Base-by-base conservation (phyloP, 2,113 vertebrate species). In the Plotosus lineatus region DNA sequence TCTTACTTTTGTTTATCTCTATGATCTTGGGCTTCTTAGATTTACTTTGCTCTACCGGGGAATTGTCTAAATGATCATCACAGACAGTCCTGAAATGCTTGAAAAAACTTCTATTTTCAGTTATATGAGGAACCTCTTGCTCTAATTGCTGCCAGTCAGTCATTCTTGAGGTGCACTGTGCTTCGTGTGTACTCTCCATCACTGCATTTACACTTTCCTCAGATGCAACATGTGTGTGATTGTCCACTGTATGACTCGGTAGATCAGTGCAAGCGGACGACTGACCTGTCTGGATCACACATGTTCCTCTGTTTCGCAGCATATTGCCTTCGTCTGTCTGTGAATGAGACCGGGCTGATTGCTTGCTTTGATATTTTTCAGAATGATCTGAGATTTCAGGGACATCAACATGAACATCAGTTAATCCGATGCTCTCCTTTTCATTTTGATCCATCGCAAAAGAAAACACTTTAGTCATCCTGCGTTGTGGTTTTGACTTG, bases 221-320 rank as follows among this genome's bases (percentile, higher is more conserved):
- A 60, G 19, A 77, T n/a, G 11, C 58, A 33, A 33, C 48, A 74
- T 66, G 21, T 0, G 33, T 4, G 3, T 82, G 61, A 79, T 42
- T 60, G 36, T 81, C 68, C 33, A 60, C 15, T 19, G 44, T 31
- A 31, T 21, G 60, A 68, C 6, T 76, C 31, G 40, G 75, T 48
- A n/a, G 1, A 9, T 10, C 31, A 28, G 36, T 8, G 23, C 5
- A 53, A 12, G 2, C 0, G 26, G 50, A 72, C 31, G 7, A 23
- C 46, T 69, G 26, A 3, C 11, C 31, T 48, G 38, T 38, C 33
- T 7, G 11, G 38, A 91, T 36, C 4, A 90, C 78, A 87, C 88
- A 91, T 0, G 88, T 90, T 17, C 53, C 66, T 79, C 89, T 89
- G 72, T 87, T 86, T 79, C 56, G 88, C 9, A 80, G 12, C 56